Conservation (phyloP, 1,140 invertebrate genomes). For the Drosophila triauraria region DNA sequence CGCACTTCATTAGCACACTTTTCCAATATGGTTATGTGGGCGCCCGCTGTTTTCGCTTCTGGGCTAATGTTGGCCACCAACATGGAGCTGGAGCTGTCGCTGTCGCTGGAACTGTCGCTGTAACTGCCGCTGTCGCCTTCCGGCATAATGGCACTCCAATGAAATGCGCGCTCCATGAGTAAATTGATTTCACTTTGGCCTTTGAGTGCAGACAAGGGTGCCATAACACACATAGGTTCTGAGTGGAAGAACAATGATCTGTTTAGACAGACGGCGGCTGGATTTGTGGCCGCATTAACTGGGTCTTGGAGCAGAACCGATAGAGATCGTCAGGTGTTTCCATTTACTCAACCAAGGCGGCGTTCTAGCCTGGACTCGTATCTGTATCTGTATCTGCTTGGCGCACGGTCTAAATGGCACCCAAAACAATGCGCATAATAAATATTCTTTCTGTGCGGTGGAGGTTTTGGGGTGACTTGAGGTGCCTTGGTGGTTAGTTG, state of each 20-base stretch:
- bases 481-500: not conserved
- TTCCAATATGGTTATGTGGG: constrained; percentile 36
- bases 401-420: constrained; percentile 76
- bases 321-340: constrained; percentile 57
- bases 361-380: constrained; percentile 50
- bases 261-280: constrained; percentile 15
- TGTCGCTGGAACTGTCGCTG: not conserved
- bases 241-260: constrained; percentile 24
- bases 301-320: constrained; percentile 48
- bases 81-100: constrained; percentile 2
- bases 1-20: constrained; percentile 51
- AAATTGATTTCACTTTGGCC: constrained; percentile 55
- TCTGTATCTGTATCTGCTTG: constrained; percentile 29
- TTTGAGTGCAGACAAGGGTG: constrained; percentile 26
- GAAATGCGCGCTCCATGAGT: constrained; percentile 17
- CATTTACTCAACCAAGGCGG: constrained; percentile 37
- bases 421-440: constrained; percentile 74
- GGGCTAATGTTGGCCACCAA: constrained; percentile 24
- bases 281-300: constrained; percentile 47
- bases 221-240: constrained; percentile 13
- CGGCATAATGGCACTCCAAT: constrained; percentile 43
- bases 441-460: constrained; percentile 42
- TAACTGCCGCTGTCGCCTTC: constrained; percentile 24
- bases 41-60: constrained; percentile 41
- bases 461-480: constrained; percentile 9